Evolutionary conservation across 2,888 invertebrate species (phyloP), one percentile per base, ranked within the genome.

Genomic region (Drosophila meridionalis): DNA sequence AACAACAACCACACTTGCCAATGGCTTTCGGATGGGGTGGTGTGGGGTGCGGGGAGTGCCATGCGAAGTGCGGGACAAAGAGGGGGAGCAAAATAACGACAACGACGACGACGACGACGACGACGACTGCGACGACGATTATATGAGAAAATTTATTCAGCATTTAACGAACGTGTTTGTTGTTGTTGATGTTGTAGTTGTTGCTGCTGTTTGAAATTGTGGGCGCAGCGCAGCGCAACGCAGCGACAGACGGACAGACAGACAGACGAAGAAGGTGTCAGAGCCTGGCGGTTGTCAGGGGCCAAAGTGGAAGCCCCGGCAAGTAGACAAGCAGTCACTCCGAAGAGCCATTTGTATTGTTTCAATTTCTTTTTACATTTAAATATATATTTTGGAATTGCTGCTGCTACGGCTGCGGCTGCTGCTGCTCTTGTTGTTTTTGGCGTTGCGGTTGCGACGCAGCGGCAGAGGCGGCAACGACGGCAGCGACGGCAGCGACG

Each of bases 121-220:
- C 73, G 40, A 42, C 72, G 73, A 73, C 69, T 64, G 65, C 83
- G 74, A 77, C 85, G 78, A 81, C 87, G 81, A 83, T 80, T 86
- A 83, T 79, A 72, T 87, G 86, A 79, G 88, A 83, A 85, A 87
- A 85, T 86, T 81, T 87, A 86, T 86, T 87, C 85, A 86, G 73
- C 86, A 86, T 86, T 87, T 85, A 87, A 85, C 84, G 87, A 87
- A 87, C 72, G 82, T 82, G 78, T 70, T 69, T 77, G 64, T 66
- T 76, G 65, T 63, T 77, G 73, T 57, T 69, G 43, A 20, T 52
- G 28, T 42, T 64, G 42, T 20, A 45, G 43, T 47, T 60, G 60
- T 28, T 67, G 77, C 58, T 66, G 73, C 65, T 64, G 67, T 61
- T 77, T 76, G 57, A 69, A 77, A 69, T 77, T 74, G 78, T 78